Base-by-base conservation (phyloP, 2,888 invertebrate genomes). In the Cylindroiulus punctatus region DNA sequence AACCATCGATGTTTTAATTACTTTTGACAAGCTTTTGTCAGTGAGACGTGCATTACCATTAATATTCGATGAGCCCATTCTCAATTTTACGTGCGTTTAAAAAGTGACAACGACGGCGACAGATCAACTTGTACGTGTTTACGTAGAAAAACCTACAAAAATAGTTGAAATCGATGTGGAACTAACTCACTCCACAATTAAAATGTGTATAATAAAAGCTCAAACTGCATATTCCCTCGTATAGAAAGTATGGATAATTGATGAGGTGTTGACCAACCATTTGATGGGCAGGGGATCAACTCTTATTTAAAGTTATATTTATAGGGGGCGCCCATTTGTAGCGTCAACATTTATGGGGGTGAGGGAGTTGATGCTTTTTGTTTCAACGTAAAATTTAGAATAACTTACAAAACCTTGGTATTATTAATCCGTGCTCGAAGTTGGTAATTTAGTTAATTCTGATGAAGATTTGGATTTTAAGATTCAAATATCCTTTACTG, bases 171-270 rank as follows among this genome's bases (percentile, higher is more conserved):
- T 76, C 76, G 76, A 76, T 76, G 76, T 30, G 26, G 26, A 76
- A 76, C 76, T 76, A 76, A 76, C 76, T 76, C 76, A 76, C 30
- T 76, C 76, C 76, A 76, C 76, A 76, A 76, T 76, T 76, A 76
- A 76, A 76, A 76, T 26, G 17, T 76, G 30, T 76, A 76, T 76
- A 12, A 26, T 14, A 12, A 10, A 26, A 12, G 12, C 30, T 30
- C 14, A 44, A 7, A 14, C 7, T 26, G 65, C 26, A 26, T 65
- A 65, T 12, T 22, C 26, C 22, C 17, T 17, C n/a, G n/a, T 65
- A 65, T 14, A 8, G n/a, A 52, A 22, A 19, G 12, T 26, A 76
- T 76, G 30, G 10, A 76, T 76, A 76, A 76, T 76, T 30, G 76
- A 76, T 76, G 76, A 76, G 30, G 22, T 76, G 14, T 76, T 30